Percentiles rank a stretch among this genome's conserved stretches.
Evolutionary conservation across 2,888 invertebrate species (phyloP).

Genomic region (Troides helena): DNA sequence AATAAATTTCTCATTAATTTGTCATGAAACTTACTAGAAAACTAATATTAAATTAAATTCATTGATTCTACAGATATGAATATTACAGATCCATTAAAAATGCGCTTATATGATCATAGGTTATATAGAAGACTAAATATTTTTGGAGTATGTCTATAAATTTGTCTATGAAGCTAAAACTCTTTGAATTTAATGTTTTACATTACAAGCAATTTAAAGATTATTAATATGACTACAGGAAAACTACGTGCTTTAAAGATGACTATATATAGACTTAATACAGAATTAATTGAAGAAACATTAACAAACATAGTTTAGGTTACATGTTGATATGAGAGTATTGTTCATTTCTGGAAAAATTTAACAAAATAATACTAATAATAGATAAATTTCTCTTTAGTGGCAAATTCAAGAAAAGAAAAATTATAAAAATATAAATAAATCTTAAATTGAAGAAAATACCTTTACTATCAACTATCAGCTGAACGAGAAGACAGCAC

Average conservation of each 20-base stretch:
- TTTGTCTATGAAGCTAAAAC: not conserved
- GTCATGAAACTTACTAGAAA: too few relatives aligned
- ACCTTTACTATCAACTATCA: slow-evolving; percentile 57
- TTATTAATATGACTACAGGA: not conserved
- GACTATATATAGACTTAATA: not conserved
- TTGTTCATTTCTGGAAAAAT: not conserved
- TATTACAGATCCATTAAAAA: too few relatives aligned
- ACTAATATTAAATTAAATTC: too few relatives aligned
- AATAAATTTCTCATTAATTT: too few relatives aligned
- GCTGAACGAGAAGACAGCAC: slow-evolving; percentile 55
- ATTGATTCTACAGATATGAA: too few relatives aligned
- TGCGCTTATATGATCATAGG: too few relatives aligned
- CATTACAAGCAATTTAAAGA: too few relatives aligned
- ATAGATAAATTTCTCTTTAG: not conserved
- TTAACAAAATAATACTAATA: not conserved
- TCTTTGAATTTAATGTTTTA: not conserved
- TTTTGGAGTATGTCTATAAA: too few relatives aligned
- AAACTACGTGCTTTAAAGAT: not conserved
- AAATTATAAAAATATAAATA: not conserved
- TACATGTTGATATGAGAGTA: too few relatives aligned
- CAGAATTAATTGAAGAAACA: not conserved
- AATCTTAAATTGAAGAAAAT: slow-evolving; percentile 40
- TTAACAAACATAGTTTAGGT: too few relatives aligned
- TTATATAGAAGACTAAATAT: too few relatives aligned
- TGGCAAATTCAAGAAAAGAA: not conserved